A percentile compares a stretch with the other conserved stretches of the same genome.
phyloP scores from a whole-genome alignment of 2,797 vertebrate species.

The Lates japonicus region DNA sequence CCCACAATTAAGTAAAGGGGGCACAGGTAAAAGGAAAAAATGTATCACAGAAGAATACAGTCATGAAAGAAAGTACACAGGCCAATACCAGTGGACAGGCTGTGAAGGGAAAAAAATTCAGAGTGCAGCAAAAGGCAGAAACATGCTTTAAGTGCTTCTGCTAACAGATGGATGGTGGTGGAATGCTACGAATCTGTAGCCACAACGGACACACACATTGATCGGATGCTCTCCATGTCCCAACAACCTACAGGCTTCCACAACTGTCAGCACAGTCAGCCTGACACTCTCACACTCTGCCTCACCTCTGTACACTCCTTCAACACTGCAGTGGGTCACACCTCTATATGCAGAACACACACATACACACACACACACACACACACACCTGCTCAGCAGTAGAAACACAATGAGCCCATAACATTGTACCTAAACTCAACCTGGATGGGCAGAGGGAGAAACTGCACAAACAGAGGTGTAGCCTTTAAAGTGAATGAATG shows the following conservation, averaged over 20 bases:
- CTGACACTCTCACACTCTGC: conserved; percentile 70
- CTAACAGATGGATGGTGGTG: conserved; percentile 71
- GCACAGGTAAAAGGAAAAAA: not conserved
- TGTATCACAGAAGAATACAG: not conserved
- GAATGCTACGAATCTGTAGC: conserved; percentile 58
- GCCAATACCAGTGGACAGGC: not conserved
- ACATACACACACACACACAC: conserved; percentile 27
- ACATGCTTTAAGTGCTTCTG: conserved; percentile 71
- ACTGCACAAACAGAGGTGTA: conserved; percentile 4
- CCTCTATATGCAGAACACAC: conserved; percentile 37
- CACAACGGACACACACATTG: conserved; percentile 41
- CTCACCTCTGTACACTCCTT: conserved; percentile 75
- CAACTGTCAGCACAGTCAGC: conserved; percentile 70
- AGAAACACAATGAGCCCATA: conserved; percentile 25
- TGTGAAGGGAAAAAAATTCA: not conserved
- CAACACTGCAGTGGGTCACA: conserved; percentile 58
- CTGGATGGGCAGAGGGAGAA: not conserved
- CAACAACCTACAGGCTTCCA: conserved; percentile 53
- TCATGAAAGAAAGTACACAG: not conserved
- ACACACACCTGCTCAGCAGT: conserved; percentile 46
- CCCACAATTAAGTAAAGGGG: not conserved
- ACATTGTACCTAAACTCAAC: conserved; percentile 29
- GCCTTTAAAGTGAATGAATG: conserved; percentile 1
- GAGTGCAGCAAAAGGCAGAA: conserved; percentile 26
- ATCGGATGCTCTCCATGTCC: conserved; percentile 55